Conservation (phyloP, 1,140 invertebrate species). For the Drosophila kurseongensis region DNA sequence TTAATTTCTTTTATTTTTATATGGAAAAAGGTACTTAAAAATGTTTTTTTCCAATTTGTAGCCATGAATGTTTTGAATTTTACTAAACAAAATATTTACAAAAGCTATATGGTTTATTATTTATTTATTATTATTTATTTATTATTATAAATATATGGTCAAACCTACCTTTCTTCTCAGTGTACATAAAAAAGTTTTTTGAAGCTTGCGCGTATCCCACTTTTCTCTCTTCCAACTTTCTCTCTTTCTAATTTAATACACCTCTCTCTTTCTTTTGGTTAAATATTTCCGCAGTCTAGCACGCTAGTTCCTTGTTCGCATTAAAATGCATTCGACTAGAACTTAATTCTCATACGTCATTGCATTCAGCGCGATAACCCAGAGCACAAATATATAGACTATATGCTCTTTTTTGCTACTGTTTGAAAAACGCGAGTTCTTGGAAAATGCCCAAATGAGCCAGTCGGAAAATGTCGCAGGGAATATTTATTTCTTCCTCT, state of each 20-base stretch:
- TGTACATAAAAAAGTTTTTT: constrained; percentile 1
- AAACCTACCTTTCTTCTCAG: neutral
- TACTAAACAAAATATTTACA: too few relatives aligned
- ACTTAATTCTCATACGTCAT: constrained; percentile 24
- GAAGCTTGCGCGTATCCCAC: constrained; percentile 1
- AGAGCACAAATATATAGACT: constrained; percentile 18
- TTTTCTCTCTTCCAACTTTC: constrained; percentile 1
- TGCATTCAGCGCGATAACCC: constrained; percentile 36
- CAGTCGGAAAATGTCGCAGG: constrained; percentile 46
- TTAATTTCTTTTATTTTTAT: too few relatives aligned
- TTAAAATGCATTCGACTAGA: constrained; percentile 31
- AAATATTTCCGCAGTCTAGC: constrained; percentile 39
- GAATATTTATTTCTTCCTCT: constrained; percentile 20
- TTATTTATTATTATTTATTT: too few relatives aligned
- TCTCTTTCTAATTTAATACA: neutral
- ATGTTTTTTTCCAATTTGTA: too few relatives aligned
- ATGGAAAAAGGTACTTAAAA: too few relatives aligned
- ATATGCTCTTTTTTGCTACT: constrained; percentile 1
- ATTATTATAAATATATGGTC: too few relatives aligned
- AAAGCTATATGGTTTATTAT: too few relatives aligned
- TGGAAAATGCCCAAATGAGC: constrained; percentile 44
- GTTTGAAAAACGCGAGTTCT: constrained; percentile 47
- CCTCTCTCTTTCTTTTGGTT: constrained; percentile 7
- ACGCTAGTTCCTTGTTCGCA: constrained; percentile 35
- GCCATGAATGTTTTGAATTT: too few relatives aligned